Percentiles rank a stretch among this genome's conserved stretches.
These are phyloP conservation scores for Strigamia crassipes DNA, from an alignment of 2,888 invertebrate genomes.

Conservation along the genomic window DNA sequence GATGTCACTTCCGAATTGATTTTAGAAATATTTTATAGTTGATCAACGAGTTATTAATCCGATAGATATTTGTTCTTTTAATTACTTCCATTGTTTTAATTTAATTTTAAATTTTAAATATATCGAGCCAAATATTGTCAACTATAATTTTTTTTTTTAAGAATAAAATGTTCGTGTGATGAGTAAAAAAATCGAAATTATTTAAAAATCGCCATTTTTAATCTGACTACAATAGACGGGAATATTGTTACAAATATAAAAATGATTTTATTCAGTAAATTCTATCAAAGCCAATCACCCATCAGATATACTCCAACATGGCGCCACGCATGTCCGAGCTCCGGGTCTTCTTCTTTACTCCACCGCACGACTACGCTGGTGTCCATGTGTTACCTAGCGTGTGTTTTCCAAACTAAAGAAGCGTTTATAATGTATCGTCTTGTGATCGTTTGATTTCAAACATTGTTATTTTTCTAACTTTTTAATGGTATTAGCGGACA, in stretches of 20 bases:
- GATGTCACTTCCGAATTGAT: constrained; percentile 10
- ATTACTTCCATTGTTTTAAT: background rate
- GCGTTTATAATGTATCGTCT: constrained; percentile 23
- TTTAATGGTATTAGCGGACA: background rate
- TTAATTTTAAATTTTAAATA: too few relatives aligned
- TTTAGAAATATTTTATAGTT: background rate
- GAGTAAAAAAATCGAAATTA: background rate
- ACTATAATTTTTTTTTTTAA: background rate
- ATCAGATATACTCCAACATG: background rate
- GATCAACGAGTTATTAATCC: background rate
- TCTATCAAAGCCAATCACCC: background rate
- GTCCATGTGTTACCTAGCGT: background rate
- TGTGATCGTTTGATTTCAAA: background rate
- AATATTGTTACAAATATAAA: too few relatives aligned
- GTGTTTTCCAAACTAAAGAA: background rate
- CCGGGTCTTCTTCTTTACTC: background rate
- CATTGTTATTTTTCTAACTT: background rate
- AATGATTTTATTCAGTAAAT: too few relatives aligned
- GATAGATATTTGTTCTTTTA: background rate
- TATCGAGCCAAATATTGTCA: too few relatives aligned
- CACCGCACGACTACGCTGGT: background rate
- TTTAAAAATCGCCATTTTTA: background rate
- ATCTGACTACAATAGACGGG: background rate
- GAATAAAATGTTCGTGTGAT: background rate
- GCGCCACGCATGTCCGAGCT: background rate